Percentiles rank a stretch among this genome's conserved stretches.
Evolutionary conservation across 2,113 vertebrate species (phyloP).

Genomic region (Hepsetus odoe): DNA sequence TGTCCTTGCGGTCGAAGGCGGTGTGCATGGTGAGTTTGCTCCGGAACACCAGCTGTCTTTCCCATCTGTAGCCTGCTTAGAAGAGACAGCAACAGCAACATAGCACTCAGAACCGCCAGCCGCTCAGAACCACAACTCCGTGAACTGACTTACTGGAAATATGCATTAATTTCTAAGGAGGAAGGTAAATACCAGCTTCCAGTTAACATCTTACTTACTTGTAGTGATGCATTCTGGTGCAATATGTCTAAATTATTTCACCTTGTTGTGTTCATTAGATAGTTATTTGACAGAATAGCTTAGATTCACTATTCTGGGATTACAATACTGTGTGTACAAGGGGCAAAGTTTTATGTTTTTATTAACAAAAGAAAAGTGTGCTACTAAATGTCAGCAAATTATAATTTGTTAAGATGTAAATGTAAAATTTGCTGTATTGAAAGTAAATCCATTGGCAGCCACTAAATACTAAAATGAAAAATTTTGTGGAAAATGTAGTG

Average conservation of each 20-base stretch:
- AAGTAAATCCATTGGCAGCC: no score
- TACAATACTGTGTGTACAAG: no score
- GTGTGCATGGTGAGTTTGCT: constrained; percentile 99
- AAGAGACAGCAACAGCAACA: not conserved
- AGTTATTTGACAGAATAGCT: no score
- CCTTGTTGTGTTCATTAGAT: not conserved
- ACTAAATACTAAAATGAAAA: no score
- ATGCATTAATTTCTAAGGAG: not conserved
- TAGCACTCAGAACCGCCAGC: constrained; percentile 9
- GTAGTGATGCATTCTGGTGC: not conserved
- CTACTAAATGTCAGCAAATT: no score
- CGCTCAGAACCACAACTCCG: constrained; percentile 36
- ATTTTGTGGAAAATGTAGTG: no score
- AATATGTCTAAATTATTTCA: not conserved
- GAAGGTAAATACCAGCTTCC: not conserved
- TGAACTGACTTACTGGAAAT: not conserved
- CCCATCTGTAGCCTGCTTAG: constrained; percentile 90
- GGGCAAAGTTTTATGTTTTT: no score
- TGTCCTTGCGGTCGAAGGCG: constrained; percentile 96
- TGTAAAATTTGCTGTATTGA: no score
- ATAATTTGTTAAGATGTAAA: no score
- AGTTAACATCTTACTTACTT: not conserved
- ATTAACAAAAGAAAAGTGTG: no score
- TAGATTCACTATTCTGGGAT: no score
- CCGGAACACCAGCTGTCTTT: constrained; percentile 95